These are phyloP conservation scores for Gadopsis bispinosus DNA, from an alignment of 2,797 vertebrate genomes.

Conservation along the genomic window DNA sequence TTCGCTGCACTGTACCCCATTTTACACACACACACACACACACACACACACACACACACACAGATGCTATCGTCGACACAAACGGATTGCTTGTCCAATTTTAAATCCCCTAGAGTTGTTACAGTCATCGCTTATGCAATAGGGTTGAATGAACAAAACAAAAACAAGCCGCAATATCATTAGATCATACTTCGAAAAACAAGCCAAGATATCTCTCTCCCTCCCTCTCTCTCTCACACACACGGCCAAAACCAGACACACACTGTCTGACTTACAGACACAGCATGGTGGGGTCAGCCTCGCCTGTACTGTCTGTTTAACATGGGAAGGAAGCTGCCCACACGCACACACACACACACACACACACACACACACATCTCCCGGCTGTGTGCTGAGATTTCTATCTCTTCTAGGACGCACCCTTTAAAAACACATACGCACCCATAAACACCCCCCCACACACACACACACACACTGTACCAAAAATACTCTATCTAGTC, in stretches of 20 bases:
- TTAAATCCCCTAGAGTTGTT: constrained; percentile 61
- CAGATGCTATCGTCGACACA: constrained; percentile 38
- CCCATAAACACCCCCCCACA: constrained; percentile 39
- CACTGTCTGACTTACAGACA: constrained; percentile 52
- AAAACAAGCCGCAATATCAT: constrained; percentile 71
- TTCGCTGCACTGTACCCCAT: constrained; percentile 30
- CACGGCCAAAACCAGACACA: constrained; percentile 42
- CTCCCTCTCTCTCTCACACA: not conserved
- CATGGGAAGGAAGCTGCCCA: constrained; percentile 52
- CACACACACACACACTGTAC: constrained; percentile 18
- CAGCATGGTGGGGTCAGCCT: constrained; percentile 39
- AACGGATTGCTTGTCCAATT: constrained; percentile 51
- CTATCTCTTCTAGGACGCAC: constrained; percentile 73
- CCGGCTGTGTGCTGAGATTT: constrained; percentile 74
- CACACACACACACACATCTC: constrained; percentile 56
- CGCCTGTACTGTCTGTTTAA: constrained; percentile 59
- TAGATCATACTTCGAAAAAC: constrained; percentile 41
- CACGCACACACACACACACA: constrained; percentile 17
- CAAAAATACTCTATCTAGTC: not conserved
- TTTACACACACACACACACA: constrained; percentile 29
- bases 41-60: constrained; percentile 39
- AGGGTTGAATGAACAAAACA: constrained; percentile 70
- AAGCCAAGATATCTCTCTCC: not conserved
- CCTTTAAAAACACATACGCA: constrained; percentile 74
- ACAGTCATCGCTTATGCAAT: constrained; percentile 75